Evolutionary conservation across 23 tunicate genomes (phyloP).

Genomic region (Trididemnum miniatum): DNA sequence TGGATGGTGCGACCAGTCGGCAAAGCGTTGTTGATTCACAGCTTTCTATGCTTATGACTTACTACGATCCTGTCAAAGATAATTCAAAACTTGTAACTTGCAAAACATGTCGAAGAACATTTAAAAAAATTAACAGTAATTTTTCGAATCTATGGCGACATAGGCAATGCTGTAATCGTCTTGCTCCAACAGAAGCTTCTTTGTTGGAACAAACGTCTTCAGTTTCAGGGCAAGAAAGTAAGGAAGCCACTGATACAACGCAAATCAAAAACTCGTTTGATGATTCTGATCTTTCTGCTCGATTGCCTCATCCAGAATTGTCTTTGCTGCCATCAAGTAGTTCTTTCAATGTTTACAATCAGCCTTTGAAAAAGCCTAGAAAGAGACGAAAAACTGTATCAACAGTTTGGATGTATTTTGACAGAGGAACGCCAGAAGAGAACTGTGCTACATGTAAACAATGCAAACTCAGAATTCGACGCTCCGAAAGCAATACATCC

Average conservation of each 20-base stretch:
- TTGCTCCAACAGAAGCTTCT: no score
- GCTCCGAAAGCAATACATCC: background rate
- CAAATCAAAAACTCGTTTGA: background rate
- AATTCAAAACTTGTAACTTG: background rate
- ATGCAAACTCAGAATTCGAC: background rate
- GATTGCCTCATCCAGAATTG: background rate
- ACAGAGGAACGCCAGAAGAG: background rate
- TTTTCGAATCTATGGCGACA: constrained; percentile 23
- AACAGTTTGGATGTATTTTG: background rate
- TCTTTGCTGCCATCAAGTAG: background rate
- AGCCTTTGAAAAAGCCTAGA: background rate
- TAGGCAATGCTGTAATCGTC: background rate
- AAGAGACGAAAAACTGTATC: background rate
- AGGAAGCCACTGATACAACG: background rate
- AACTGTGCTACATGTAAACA: background rate
- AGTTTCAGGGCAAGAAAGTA: background rate
- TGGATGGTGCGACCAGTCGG: background rate
- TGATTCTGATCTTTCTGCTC: background rate
- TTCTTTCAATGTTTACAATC: background rate
- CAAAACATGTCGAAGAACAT: background rate
- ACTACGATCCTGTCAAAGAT: background rate
- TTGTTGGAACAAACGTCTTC: background rate
- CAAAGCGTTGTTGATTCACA: background rate
- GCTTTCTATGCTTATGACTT: background rate
- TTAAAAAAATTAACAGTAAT: constrained; percentile 1